Conservation (phyloP, 2,888 invertebrate genomes). For the Apodemia hepburni region DNA sequence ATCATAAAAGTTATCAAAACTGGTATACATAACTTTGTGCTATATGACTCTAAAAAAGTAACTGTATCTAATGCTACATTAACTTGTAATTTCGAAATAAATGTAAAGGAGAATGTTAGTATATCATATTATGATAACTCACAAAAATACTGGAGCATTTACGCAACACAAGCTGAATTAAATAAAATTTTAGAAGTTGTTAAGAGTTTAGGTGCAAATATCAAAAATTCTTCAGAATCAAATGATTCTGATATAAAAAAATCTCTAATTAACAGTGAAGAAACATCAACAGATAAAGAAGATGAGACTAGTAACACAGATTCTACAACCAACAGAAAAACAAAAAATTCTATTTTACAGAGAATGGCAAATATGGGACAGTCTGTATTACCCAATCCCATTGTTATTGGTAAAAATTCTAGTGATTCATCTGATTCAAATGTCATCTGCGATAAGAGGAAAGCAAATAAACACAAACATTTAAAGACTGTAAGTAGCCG, state of each 20-base stretch:
- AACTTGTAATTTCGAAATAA: constrained; percentile 45
- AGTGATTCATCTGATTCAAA: constrained; percentile 63
- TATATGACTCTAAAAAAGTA: constrained; percentile 62
- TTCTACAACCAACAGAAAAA: constrained; percentile 51
- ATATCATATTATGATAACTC: constrained; percentile 60
- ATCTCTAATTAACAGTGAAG: constrained; percentile 13
- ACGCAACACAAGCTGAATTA: constrained; percentile 48
- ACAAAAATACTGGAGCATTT: constrained; percentile 60
- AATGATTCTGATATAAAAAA: constrained; percentile 22
- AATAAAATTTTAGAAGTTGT: constrained; percentile 47
- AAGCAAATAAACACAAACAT: constrained; percentile 50
- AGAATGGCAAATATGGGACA: constrained; percentile 71
- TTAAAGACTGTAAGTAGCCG: constrained; percentile 42
- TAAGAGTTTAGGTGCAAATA: constrained; percentile 40
- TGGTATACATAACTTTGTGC: constrained; percentile 47
- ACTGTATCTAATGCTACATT: constrained; percentile 53
- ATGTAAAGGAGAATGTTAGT: constrained; percentile 49
- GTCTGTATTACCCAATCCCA: constrained; percentile 55
- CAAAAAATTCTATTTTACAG: constrained; percentile 59
- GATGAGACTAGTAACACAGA: constrained; percentile 57
- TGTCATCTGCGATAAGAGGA: constrained; percentile 41
- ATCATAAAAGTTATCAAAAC: constrained; percentile 51
- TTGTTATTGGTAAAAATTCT: constrained; percentile 38
- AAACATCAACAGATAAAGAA: constrained; percentile 28
- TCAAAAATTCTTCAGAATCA: constrained; percentile 40